Evolutionary conservation across 2,797 vertebrate genomes (phyloP).

Genomic region (Chelon auratus): DNA sequence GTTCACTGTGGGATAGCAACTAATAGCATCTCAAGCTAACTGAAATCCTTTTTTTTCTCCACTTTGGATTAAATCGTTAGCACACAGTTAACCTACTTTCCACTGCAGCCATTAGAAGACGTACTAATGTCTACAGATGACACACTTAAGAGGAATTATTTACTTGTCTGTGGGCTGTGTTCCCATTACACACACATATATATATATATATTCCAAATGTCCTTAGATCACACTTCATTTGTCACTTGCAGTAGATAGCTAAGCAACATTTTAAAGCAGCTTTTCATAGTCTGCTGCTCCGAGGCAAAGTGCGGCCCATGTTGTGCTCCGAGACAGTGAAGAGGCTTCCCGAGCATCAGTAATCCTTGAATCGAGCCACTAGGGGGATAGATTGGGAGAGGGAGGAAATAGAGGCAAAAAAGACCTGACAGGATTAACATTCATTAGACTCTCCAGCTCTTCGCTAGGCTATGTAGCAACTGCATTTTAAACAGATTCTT

Average conservation of each 20-base stretch:
- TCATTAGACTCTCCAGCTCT: constrained; percentile 73
- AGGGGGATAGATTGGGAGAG: constrained; percentile 18
- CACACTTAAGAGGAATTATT: neutral
- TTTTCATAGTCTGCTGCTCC: constrained; percentile 40
- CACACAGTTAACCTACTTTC: constrained; percentile 2
- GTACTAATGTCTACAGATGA: neutral
- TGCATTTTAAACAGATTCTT: constrained; percentile 77
- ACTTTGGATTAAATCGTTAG: neutral
- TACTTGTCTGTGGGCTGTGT: constrained; percentile 1
- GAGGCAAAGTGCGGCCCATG: constrained; percentile 22
- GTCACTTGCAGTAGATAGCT: constrained; percentile 25
- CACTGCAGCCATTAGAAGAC: neutral
- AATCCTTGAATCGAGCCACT: constrained; percentile 64
- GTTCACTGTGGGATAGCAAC: no score
- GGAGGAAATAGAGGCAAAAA: constrained; percentile 37
- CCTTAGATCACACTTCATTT: constrained; percentile 30
- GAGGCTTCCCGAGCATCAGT: constrained; percentile 47
- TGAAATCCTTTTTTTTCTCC: neutral
- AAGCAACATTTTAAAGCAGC: constrained; percentile 27
- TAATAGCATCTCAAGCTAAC: no score
- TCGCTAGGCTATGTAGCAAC: constrained; percentile 38
- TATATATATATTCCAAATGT: neutral
- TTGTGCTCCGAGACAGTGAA: constrained; percentile 60
- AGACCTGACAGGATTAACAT: constrained; percentile 73
- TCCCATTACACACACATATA: neutral